A percentile compares a stretch with the other conserved stretches of the same genome.
phyloP scores from a whole-genome alignment of 2,797 vertebrate species.

The Ctenopoma multispine region DNA sequence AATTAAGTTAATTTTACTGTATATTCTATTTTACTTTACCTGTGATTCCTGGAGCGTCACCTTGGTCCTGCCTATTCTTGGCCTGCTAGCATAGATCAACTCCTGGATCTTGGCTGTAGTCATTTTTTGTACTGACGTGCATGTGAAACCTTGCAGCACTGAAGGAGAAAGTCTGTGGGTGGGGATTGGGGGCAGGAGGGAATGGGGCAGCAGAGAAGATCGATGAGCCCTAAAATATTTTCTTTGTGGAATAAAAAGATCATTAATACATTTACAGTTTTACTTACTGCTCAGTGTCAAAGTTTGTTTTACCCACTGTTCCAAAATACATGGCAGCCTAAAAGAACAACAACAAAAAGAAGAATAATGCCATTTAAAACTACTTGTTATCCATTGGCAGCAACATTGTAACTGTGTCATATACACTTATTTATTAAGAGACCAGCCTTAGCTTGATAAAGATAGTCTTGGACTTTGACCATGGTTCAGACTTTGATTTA shows the following conservation, averaged over 20 bases:
- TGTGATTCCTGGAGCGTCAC: constrained; percentile 72
- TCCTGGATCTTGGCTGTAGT: constrained; percentile 1
- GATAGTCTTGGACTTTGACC: too few relatives aligned
- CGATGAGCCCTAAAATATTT: not conserved
- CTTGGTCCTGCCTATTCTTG: constrained; percentile 49
- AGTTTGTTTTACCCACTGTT: constrained; percentile 19
- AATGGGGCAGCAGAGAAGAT: constrained; percentile 5
- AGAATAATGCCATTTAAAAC: not conserved
- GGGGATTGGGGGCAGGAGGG: not conserved
- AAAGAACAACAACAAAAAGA: constrained; percentile 14
- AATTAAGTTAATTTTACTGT: not conserved
- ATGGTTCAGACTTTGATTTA: too few relatives aligned
- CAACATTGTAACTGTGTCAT: not conserved
- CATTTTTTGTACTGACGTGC: constrained; percentile 48
- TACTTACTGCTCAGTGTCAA: constrained; percentile 75
- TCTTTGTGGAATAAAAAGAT: not conserved
- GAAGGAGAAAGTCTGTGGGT: constrained; percentile 64
- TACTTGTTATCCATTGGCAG: not conserved
- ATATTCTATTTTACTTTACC: constrained; percentile 51
- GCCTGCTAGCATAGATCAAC: constrained; percentile 66
- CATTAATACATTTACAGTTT: not conserved
- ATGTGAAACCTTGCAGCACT: constrained; percentile 79
- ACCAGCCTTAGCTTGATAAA: too few relatives aligned
- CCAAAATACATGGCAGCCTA: constrained; percentile 75
- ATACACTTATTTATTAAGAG: too few relatives aligned